These are phyloP conservation scores for Brachystomella parvula DNA, from an alignment of 1,140 invertebrate species.

Conservation along the genomic window DNA sequence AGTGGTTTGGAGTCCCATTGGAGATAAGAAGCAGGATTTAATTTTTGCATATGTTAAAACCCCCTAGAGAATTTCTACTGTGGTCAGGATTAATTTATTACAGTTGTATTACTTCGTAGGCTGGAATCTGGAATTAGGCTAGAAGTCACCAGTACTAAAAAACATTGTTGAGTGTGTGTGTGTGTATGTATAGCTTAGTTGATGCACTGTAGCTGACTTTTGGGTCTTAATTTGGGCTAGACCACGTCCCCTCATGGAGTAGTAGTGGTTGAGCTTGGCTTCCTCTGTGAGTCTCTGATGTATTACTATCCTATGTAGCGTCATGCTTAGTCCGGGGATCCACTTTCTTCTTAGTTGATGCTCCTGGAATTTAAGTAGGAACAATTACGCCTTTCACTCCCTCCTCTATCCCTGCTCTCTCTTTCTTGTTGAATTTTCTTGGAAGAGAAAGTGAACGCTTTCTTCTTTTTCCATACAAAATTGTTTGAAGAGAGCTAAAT, in stretches of 20 bases:
- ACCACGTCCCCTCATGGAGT: too few relatives aligned
- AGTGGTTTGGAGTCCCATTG: neutral
- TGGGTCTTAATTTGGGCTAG: too few relatives aligned
- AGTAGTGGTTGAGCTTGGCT: neutral
- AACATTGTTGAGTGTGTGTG: too few relatives aligned
- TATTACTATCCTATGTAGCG: neutral
- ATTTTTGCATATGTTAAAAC: slow-evolving; percentile 2
- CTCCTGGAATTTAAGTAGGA: neutral
- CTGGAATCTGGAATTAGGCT: too few relatives aligned
- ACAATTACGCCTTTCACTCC: neutral
- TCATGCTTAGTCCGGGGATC: neutral
- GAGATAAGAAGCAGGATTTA: neutral
- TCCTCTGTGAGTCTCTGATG: neutral
- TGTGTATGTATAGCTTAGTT: too few relatives aligned
- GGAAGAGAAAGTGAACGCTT: neutral
- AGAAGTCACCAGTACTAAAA: too few relatives aligned
- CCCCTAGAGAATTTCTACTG: neutral
- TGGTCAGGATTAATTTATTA: slow-evolving; percentile 5
- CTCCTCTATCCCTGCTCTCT: too few relatives aligned
- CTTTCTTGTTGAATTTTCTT: neutral
- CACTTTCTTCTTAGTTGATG: neutral
- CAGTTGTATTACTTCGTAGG: too few relatives aligned
- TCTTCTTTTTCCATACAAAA: neutral
- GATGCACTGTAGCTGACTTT: too few relatives aligned
- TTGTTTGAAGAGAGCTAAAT: neutral